Evolutionary conservation across 2,113 vertebrate species (phyloP).

Genomic region (Ictalurus punctatus): DNA sequence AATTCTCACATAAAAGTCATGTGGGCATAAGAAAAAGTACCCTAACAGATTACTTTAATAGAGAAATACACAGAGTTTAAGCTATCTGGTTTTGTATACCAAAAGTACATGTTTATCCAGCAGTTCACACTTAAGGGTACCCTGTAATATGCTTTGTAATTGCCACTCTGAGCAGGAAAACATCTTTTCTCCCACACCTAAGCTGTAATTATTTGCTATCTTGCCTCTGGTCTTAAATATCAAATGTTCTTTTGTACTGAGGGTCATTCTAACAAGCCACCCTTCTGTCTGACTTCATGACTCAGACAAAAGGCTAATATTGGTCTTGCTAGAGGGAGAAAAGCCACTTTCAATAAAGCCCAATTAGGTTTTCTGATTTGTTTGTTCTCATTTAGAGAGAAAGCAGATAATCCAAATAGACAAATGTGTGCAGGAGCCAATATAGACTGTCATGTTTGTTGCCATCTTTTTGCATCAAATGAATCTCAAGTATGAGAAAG

Average conservation of each 20-base stretch:
- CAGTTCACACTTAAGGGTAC: slow-evolving; percentile 48
- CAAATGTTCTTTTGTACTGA: slow-evolving; percentile 66
- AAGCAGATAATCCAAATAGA: not conserved
- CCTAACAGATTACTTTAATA: not conserved
- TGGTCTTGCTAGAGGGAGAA: slow-evolving; percentile 37
- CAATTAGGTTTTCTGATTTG: slow-evolving; percentile 31
- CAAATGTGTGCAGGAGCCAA: not conserved
- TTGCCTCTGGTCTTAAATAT: slow-evolving; percentile 70
- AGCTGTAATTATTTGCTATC: slow-evolving; percentile 72
- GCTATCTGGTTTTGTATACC: slow-evolving; percentile 55
- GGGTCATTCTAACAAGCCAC: slow-evolving; percentile 52
- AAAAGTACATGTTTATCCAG: slow-evolving; percentile 54
- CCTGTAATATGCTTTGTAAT: slow-evolving; percentile 71
- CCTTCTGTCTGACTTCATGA: slow-evolving; percentile 51
- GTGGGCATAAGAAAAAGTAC: not conserved
- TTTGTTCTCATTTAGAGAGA: slow-evolving; percentile 20
- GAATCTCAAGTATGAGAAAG: not conserved
- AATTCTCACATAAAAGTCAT: not conserved
- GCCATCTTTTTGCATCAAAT: not conserved
- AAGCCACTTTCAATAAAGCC: slow-evolving; percentile 39
- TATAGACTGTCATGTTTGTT: not conserved
- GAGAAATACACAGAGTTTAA: slow-evolving; percentile 16
- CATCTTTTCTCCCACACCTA: slow-evolving; percentile 54
- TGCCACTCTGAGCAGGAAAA: slow-evolving; percentile 62
- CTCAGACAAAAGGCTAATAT: slow-evolving; percentile 35